Conservation (phyloP, 2,113 vertebrate species). For the Daboia siamensis region DNA sequence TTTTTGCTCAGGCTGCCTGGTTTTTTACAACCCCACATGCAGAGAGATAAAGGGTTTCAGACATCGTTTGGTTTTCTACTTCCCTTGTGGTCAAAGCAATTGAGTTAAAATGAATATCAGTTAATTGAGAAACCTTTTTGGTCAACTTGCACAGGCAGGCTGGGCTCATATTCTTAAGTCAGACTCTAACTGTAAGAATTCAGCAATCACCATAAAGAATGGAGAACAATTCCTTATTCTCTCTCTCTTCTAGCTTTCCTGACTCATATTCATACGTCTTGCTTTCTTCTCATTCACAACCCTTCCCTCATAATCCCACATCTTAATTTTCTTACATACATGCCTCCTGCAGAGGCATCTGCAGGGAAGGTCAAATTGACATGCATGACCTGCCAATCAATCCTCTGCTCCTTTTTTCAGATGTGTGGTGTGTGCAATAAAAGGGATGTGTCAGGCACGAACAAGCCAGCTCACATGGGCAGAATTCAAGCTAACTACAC, state of each 20-base stretch:
- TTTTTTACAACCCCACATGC: slow-evolving; percentile 45
- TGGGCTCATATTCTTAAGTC: slow-evolving; percentile 43
- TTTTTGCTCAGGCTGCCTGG: slow-evolving; percentile 33
- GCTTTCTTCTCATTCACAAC: not conserved
- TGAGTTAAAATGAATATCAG: slow-evolving; percentile 55
- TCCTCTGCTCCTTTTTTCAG: not conserved
- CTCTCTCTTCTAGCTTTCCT: not conserved
- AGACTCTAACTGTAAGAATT: slow-evolving; percentile 42
- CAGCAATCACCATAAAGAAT: not conserved
- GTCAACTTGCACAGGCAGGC: slow-evolving; percentile 56
- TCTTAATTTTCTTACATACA: not conserved
- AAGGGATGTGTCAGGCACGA: not conserved
- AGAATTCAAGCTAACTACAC: not conserved
- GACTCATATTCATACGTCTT: not conserved
- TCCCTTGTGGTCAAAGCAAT: slow-evolving; percentile 64
- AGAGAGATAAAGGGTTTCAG: slow-evolving; percentile 57
- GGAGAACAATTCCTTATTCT: not conserved
- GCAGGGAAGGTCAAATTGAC: not conserved
- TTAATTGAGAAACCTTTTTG: slow-evolving; percentile 74
- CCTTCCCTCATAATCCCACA: not conserved
- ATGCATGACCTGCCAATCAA: not conserved
- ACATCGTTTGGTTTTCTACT: slow-evolving; percentile 62
- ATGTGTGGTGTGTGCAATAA: not conserved
- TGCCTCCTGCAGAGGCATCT: not conserved
- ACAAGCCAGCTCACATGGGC: not conserved